Evolutionary conservation across 1,140 invertebrate species (phyloP), one percentile per base, ranked within the genome.

Genomic region (Diploscapter pachys): DNA sequence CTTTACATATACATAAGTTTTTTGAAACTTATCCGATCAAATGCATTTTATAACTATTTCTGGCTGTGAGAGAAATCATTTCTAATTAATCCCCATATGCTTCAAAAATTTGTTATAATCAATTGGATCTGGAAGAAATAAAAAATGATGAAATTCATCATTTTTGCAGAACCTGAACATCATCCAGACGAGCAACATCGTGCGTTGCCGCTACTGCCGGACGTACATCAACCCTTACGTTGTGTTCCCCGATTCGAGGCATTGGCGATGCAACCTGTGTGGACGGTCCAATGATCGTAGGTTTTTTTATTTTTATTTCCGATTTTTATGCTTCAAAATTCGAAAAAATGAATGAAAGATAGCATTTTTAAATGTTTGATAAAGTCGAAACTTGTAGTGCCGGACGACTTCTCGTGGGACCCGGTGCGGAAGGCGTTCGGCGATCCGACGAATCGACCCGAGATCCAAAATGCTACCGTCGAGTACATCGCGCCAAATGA

Each of bases 181-280:
- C 63, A 95, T 99, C 84, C 94, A 98, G 86, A 96, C 94, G 86
- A 91, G 90, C 82, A 92, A 92, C 56, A 99, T 99, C 85, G 96
- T 99, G 53, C 90, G 97, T 51, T 99, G 97, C 88, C 90, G 95
- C 70, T 90, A 93, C 4, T 99, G 96, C 88, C 89, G 96, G 73
- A 98, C 96, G 0, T 99, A 99, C 86, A 98, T 99, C 80, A 99
- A 99, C 89, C 97, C 97, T 11, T 99, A 96, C 89, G 94, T 99
- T 48, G 92, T 92, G 81, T 96, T 99, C 86, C 90, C 96, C 5
- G 96, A 99, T 87, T 91, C 91, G 71, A 92, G 95, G 85, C 90
- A 94, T 82, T 99, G 97, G 97, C 97, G 98, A 87, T 99, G 97
- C 86, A 99, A 99, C 88, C 88, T 99, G 8, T 99, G 97, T 87